Conservation (phyloP, 2,113 vertebrate species). For the Thunnus maccoyii region DNA sequence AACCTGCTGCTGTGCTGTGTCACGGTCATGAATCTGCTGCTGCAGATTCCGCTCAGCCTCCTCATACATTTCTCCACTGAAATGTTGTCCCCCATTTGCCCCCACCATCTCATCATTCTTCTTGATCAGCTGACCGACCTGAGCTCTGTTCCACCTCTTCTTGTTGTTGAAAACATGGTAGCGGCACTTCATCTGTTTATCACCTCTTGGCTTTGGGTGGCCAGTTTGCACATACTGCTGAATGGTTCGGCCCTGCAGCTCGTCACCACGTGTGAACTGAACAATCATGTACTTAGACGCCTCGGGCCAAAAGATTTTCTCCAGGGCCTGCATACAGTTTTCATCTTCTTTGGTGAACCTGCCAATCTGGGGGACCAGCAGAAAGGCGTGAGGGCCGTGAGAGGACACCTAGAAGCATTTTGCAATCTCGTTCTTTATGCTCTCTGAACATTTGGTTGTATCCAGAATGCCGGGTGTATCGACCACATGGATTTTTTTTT, state of each 20-base stretch:
- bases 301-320: conserved; percentile 44
- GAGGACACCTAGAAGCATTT: conserved; percentile 57
- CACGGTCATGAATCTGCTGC: not conserved
- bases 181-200: conserved; percentile 42
- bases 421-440: conserved; percentile 33
- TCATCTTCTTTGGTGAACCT: conserved; percentile 62
- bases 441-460: conserved; percentile 20
- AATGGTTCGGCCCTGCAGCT: conserved; percentile 19
- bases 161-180: conserved; percentile 62
- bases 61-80: conserved; percentile 24
- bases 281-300: conserved; percentile 45
- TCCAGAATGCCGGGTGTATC: conserved; percentile 58
- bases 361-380: conserved; percentile 49
- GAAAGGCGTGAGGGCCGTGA: conserved; percentile 55
- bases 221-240: not conserved
- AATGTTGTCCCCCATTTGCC: conserved; percentile 33
- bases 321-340: conserved; percentile 49
- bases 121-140: conserved; percentile 43
- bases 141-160: not conserved
- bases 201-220: conserved; percentile 35
- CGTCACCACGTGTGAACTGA: conserved; percentile 47
- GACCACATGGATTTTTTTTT: conserved; percentile 27
- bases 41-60: not conserved
- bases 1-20: not conserved
- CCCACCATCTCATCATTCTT: conserved; percentile 57